These are phyloP conservation scores for Nicator chloris DNA, from an alignment of 2,113 vertebrate genomes.

Conservation along the genomic window DNA sequence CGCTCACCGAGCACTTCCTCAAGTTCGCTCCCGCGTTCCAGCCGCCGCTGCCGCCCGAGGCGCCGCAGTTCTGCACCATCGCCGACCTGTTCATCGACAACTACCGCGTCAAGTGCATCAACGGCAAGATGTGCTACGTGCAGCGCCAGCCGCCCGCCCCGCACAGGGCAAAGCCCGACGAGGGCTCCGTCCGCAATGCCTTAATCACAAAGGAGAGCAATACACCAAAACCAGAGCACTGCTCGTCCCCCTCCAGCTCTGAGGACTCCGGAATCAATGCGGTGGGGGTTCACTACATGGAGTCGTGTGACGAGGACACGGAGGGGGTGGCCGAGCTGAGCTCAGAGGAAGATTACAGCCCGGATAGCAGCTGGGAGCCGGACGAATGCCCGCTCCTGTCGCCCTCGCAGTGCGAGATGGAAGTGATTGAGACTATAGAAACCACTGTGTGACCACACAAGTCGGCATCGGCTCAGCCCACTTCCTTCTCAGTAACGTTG, in stretches of 20 bases:
- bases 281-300: constrained; percentile 87
- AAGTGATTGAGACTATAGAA: constrained; percentile 98
- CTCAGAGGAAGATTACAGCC: constrained; percentile 90
- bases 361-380: constrained; percentile 91
- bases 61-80: constrained; percentile 91
- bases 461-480: not conserved
- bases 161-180: constrained; percentile 57
- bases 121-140: constrained; percentile 98
- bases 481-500: constrained; percentile 16
- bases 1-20: constrained; percentile 89
- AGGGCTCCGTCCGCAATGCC: constrained; percentile 63
- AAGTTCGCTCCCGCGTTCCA: constrained; percentile 89
- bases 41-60: constrained; percentile 85
- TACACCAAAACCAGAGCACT: constrained; percentile 89
- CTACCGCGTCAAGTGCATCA: constrained; percentile 96
- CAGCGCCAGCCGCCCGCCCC: constrained; percentile 80
- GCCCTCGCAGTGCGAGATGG: constrained; percentile 91
- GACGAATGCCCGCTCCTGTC: constrained; percentile 90
- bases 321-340: constrained; percentile 84
- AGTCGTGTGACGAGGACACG: constrained; percentile 92
- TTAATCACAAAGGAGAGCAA: constrained; percentile 78
- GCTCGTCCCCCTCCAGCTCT: constrained; percentile 93
- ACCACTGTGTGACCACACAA: constrained; percentile 85
- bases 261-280: constrained; percentile 98
- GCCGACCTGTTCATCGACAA: constrained; percentile 94